Evolutionary conservation across 2,113 vertebrate genomes (phyloP), one percentile per base, ranked within the genome.

Genomic region (Hyla sarda): DNA sequence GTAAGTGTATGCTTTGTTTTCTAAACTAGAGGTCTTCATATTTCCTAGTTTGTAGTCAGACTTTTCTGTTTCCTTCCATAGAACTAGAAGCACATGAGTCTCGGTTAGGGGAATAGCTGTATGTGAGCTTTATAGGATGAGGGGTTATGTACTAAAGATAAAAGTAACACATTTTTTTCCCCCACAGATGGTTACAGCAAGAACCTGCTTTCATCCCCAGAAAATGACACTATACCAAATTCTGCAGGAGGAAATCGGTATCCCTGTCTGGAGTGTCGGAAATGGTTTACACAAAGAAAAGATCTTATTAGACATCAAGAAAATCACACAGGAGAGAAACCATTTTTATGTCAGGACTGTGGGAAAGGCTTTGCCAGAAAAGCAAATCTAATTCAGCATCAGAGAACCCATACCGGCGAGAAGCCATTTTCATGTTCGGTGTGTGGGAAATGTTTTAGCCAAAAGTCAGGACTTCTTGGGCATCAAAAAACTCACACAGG

Each of bases 181-280:
- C 54, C 62, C 65, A 69, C 65, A 69, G 65, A 69, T 19, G 65
- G 65, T 34, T 30, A 69, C 65, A 69, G 65, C 65, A 69, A 69
- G 16, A 19, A 69, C 1, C 65, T 17, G 1, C 34, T 69, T 34
- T 69, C 13, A 19, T 69, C 28, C 30, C 65, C 30, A 0, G 2
- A 19, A 28, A 65, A 65, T n/a, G 16, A 34, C 19, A 69, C 16
- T 9, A 6, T 30, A 34, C 62, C 25, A 34, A 69, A 69, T 32
- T 32, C 14, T 34, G 5, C 65, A 34, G 65, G 5, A 69, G 14
- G 28, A 69, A 69, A 69, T 34, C n/a, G 12, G 19, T 62, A 28
- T 28, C 3, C 58, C 25, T 62, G 58, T 13, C 2, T 28, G 12
- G 58, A 62, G 8, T 62, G 58, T 62, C 11, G 58, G 25, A 28